phyloP scores from a whole-genome alignment of 2,797 vertebrate genomes.

The Nyctibius grandis region DNA sequence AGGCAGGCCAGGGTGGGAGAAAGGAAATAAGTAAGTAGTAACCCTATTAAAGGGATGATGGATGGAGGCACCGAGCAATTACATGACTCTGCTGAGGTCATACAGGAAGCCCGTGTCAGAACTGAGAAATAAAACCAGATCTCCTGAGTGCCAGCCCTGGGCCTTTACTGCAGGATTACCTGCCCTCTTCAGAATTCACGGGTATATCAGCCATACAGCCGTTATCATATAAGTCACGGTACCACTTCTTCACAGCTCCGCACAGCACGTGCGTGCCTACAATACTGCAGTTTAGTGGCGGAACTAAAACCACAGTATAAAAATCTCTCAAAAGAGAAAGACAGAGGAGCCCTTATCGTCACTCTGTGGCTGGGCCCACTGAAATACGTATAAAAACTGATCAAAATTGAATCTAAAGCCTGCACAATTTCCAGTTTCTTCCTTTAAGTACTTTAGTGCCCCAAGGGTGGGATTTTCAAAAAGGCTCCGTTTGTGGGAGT shows the following conservation, averaged over 20 bases:
- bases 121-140: background rate
- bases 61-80: conserved; percentile 45
- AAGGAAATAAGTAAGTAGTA: conserved; percentile 54
- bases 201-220: rapidly evolving
- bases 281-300: background rate
- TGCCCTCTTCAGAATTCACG: background rate
- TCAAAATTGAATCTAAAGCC: conserved; percentile 40
- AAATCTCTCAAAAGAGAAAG: background rate
- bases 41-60: conserved; percentile 51
- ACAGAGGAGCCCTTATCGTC: background rate
- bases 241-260: background rate
- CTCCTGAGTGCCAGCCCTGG: background rate
- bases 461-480: conserved; percentile 34
- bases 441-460: conserved; percentile 6
- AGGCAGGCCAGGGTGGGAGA: conserved; percentile 45
- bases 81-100: conserved; percentile 48
- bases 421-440: background rate
- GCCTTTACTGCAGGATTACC: background rate
- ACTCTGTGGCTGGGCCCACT: background rate
- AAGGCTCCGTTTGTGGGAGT: conserved; percentile 16
- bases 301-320: background rate
- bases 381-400: background rate
- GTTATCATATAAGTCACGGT: background rate
- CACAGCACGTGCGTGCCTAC: background rate
- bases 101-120: conserved; percentile 52